phyloP scores from a whole-genome alignment of 1,140 invertebrate genomes.

The Lucilia cuprina region DNA sequence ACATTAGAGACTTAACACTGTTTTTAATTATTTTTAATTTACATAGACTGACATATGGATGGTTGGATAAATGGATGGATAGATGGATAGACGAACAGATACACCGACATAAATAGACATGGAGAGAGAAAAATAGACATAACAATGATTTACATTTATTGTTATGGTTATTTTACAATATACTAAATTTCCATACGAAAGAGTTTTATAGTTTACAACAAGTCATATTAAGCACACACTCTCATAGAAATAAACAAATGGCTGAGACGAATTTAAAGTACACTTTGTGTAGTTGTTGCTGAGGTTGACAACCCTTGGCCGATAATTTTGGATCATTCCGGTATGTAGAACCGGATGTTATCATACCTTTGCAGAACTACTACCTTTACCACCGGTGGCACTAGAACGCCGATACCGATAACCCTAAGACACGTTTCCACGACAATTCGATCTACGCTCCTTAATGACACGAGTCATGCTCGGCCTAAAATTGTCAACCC shows the following conservation, averaged over 20 bases:
- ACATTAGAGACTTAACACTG: slow-evolving; percentile 6
- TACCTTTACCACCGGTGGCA: too few species aligned
- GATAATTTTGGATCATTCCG: too few species aligned
- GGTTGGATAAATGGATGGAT: neutral
- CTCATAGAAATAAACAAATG: neutral
- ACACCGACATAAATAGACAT: neutral
- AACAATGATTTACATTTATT: slow-evolving; percentile 15
- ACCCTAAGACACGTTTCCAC: too few species aligned
- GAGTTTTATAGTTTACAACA: neutral
- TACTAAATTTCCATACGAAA: slow-evolving; percentile 3
- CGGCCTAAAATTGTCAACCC: too few species aligned
- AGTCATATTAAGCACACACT: neutral
- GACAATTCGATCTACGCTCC: too few species aligned
- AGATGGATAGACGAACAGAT: neutral
- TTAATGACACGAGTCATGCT: too few species aligned
- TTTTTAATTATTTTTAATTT: slow-evolving; percentile 16
- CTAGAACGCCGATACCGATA: too few species aligned
- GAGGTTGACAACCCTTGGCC: too few species aligned
- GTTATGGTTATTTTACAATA: neutral
- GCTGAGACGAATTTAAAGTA: neutral
- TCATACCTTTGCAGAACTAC: too few species aligned
- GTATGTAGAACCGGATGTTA: too few species aligned
- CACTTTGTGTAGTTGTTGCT: neutral
- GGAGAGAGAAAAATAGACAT: neutral
- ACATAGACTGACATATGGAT: neutral